phyloP scores from a whole-genome alignment of 2,797 vertebrate species.

The Siniperca undulata region DNA sequence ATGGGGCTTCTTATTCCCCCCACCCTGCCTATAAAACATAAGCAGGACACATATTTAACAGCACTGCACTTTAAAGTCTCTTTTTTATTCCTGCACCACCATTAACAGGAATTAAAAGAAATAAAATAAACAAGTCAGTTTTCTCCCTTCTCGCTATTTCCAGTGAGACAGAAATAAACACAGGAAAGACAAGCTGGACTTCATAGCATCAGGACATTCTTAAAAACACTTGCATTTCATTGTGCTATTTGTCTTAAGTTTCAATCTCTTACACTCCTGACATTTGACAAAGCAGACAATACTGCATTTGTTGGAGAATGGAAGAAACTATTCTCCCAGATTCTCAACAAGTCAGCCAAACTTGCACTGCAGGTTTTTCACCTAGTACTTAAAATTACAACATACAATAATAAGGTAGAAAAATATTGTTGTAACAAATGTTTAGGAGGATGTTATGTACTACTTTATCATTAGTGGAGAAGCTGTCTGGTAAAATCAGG shows the following conservation, averaged over 20 bases:
- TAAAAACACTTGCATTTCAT: constrained; percentile 24
- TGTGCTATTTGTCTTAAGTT: background rate
- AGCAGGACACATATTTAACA: constrained; percentile 52
- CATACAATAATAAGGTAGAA: constrained; percentile 74
- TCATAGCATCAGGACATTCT: constrained; percentile 52
- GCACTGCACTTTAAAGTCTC: constrained; percentile 20
- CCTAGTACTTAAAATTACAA: constrained; percentile 74
- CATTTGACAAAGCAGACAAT: constrained; percentile 34
- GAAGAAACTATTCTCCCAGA: constrained; percentile 21
- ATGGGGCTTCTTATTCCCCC: constrained; percentile 63
- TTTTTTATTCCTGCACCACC: constrained; percentile 37
- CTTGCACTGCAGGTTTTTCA: constrained; percentile 53
- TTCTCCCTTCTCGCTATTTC: constrained; percentile 58
- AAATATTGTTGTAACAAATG: constrained; percentile 82
- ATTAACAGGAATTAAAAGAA: constrained; percentile 67
- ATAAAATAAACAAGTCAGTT: constrained; percentile 66
- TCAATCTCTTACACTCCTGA: constrained; percentile 35
- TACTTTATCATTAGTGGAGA: constrained; percentile 85
- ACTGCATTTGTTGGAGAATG: constrained; percentile 2
- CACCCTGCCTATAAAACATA: constrained; percentile 54
- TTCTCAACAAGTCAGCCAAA: constrained; percentile 49
- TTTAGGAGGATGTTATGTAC: constrained; percentile 82
- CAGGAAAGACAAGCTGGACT: constrained; percentile 49
- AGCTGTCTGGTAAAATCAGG: constrained; percentile 82
- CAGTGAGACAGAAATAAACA: constrained; percentile 66